A percentile compares a stretch with the other conserved stretches of the same genome.
Evolutionary conservation across 2,888 invertebrate genomes (phyloP).

Genomic region (Strigamia transsilvanica): DNA sequence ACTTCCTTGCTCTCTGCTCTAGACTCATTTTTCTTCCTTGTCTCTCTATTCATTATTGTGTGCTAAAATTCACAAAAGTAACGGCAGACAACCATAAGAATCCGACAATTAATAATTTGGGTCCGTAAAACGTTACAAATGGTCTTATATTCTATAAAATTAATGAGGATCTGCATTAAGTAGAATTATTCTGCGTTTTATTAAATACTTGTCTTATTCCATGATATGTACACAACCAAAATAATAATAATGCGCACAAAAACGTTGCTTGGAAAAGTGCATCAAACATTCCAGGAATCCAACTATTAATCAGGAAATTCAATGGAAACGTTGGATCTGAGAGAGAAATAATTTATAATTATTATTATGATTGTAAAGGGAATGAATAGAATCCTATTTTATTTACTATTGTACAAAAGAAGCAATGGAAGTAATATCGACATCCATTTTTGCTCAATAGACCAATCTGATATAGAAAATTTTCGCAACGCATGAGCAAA

Average conservation of each 20-base stretch:
- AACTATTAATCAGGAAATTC: conserved; percentile 85
- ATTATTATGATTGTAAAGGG: not conserved
- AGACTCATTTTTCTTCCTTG: too few relatives aligned
- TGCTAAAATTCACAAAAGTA: too few relatives aligned
- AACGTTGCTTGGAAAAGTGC: conserved; percentile 90
- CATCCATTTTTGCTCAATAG: conserved; percentile 97
- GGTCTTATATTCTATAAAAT: conserved; percentile 81
- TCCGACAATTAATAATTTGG: conserved; percentile 86
- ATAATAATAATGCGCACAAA: conserved; percentile 83
- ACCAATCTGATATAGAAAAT: conserved; percentile 91
- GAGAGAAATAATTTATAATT: conserved; percentile 59
- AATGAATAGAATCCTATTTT: not conserved
- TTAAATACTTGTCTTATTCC: conserved; percentile 84
- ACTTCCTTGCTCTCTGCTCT: too few relatives aligned
- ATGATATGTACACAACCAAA: conserved; percentile 96
- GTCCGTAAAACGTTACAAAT: conserved; percentile 86
- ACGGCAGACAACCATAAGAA: conserved; percentile 87
- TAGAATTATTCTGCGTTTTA: not conserved
- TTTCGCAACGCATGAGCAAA: conserved; percentile 87
- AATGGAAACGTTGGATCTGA: conserved; percentile 93
- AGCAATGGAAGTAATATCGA: conserved; percentile 85
- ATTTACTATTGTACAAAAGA: conserved; percentile 89
- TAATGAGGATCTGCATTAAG: not conserved
- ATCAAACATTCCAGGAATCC: conserved; percentile 91
- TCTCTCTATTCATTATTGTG: too few relatives aligned